Evolutionary conservation across 2,888 invertebrate species (phyloP), one percentile per base, ranked within the genome.

Genomic region (Galerucella pusilla): DNA sequence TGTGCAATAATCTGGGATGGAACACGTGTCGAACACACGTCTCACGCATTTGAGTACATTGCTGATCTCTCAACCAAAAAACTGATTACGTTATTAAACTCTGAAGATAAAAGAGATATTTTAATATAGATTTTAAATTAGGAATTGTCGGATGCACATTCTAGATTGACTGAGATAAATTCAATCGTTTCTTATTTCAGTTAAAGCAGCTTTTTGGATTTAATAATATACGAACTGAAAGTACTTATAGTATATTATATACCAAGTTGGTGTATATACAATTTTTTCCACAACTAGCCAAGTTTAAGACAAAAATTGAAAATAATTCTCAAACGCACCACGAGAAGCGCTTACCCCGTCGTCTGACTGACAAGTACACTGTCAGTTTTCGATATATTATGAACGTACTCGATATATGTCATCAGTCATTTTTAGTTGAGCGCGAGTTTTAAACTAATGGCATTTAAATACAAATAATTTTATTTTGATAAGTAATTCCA

Each of bases 1-100:
- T 85, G 85, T 83, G 85, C 81, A 85, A 85, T 85, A 85, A 85
- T 84, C 84, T 81, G 79, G 77, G 78, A 65, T 49, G 69, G 78
- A 80, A 71, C 85, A 83, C 85, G 85, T 83, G 85, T 14, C 77
- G 6, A 78, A 42, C 85, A 84, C 85, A 84, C 79, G 84, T 63
- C 81, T 71, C 71, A 68, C 75, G 77, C 77, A 71, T 75, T 78
- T 71, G 71, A 71, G 74, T 77, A 71, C 82, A 80, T 79, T 81
- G 78, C 75, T 75, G 78, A 77, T 80, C 82, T 82, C 81, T 82
- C 80, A 73, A 83, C 82, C 83, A 83, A 82, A 83, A 81, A 84
- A 84, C 83, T 83, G 81, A 83, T 84, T 84, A 83, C 80, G 80
- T 82, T 83, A 83, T 84, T 83, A 79, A 75, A 78, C 73, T 68